Evolutionary conservation across 2,113 vertebrate species (phyloP), one percentile per base, ranked within the genome.

Genomic region (Onychostruthus taczanowskii): DNA sequence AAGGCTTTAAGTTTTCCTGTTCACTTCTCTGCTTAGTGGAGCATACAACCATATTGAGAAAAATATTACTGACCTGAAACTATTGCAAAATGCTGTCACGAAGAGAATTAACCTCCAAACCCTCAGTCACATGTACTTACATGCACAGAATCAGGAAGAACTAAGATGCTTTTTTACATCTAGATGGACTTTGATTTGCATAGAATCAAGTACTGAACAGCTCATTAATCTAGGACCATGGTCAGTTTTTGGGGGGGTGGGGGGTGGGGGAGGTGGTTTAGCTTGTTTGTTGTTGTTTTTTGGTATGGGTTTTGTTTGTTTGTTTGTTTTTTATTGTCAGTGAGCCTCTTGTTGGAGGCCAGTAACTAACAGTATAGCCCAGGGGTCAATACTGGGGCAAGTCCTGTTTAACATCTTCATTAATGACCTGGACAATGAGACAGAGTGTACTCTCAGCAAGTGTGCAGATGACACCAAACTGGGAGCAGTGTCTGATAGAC

Each of bases 191-290:
- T 37, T 27, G 6, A 67, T 82, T 72, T 63, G 44, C 84, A 24
- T 21, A 74, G 24, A 81, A 64, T 77, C 63, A 80, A 64, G 26
- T 35, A 64, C 15, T 15, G 63, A 39, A 63, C 13, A 37, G 1
- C 10, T 35, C 11, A 41, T 50, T 69, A n/a, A 19, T 13, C 24
- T 56, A 47, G 53, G 30, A 64, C 15, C 17, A 61, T 0, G 0
- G 1, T 12, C 43, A 24, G 23, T 6, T 84, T 84, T 23, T 1
- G 39, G 39, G 11, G 9, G 3, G 1, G 6, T 19, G 39, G 39
- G 39, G n/a, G n/a, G n/a, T n/a, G n/a, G n/a, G n/a, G n/a, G n/a
- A n/a, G n/a, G n/a, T n/a, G n/a, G n/a, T 39, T 39, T 39, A 39
- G 39, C 39, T 53, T 30, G 19, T 72, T 43, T 41, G 19, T 50